A percentile compares a stretch with the other conserved stretches of the same genome.
phyloP scores from a whole-genome alignment of 2,888 invertebrate genomes.

The Cyclophora albipunctata region DNA sequence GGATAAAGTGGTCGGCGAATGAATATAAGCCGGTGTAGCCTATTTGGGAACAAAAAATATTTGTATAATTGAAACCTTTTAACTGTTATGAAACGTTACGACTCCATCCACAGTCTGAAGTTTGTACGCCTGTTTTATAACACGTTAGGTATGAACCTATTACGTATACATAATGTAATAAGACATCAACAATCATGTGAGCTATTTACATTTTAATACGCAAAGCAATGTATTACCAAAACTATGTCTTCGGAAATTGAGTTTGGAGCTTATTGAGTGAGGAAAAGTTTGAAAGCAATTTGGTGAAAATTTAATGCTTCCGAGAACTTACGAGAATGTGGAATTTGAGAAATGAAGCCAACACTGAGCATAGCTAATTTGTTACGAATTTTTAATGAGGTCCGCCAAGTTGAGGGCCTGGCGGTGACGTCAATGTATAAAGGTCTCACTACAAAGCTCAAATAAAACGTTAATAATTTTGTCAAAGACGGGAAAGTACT shows the following conservation, averaged over 20 bases:
- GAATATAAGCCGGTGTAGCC: conserved; percentile 45
- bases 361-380: conserved; percentile 66
- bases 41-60: conserved; percentile 36
- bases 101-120: conserved; percentile 7
- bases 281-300: conserved; percentile 70
- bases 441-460: not conserved
- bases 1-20: conserved; percentile 57
- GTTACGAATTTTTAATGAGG: conserved; percentile 58
- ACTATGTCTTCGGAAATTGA: conserved; percentile 61
- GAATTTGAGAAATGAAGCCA: conserved; percentile 63
- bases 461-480: conserved; percentile 5
- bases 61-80: conserved; percentile 34
- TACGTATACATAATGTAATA: no score
- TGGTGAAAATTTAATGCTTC: conserved; percentile 68
- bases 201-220: conserved; percentile 4
- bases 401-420: conserved; percentile 26
- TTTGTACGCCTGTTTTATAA: conserved; percentile 1
- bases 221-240: conserved; percentile 38
- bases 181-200: no score
- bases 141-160: no score
- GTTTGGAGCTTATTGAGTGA: conserved; percentile 55
- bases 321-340: conserved; percentile 62
- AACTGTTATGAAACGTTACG: conserved; percentile 23
- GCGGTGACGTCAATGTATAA: conserved; percentile 12
- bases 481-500: conserved; percentile 1